phyloP scores from a whole-genome alignment of 2,113 vertebrate genomes.

The Microtus montanus region DNA sequence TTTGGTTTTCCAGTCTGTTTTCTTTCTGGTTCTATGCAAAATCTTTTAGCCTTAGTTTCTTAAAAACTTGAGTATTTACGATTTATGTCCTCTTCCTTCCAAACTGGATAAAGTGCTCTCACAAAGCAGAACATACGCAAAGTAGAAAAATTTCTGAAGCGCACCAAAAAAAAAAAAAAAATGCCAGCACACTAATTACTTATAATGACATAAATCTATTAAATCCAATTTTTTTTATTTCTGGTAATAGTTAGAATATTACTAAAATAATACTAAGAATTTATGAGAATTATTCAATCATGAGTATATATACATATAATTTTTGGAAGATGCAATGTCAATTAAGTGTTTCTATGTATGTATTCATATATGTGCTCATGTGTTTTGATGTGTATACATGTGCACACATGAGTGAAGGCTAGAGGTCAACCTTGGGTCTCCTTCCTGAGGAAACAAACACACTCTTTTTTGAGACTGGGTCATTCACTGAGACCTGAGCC shows the following conservation, averaged over 20 bases:
- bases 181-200: background rate
- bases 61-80: conserved; percentile 1
- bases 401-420: too few species aligned
- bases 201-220: background rate
- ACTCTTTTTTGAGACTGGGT: background rate
- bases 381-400: background rate
- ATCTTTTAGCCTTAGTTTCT: background rate
- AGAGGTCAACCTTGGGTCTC: background rate
- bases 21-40: background rate
- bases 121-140: background rate
- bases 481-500: background rate
- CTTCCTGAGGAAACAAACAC: background rate
- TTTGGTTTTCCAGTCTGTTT: background rate
- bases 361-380: background rate
- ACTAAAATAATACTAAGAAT: conserved; percentile 12
- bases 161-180: background rate
- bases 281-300: background rate
- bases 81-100: background rate
- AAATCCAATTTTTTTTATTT: background rate
- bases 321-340: background rate
- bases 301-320: background rate
- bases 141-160: conserved; percentile 22
- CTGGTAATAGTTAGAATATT: background rate
- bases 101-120: background rate
- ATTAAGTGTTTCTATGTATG: background rate